Evolutionary conservation across 2,113 vertebrate species (phyloP).

Genomic region (Phaetusa simplex): DNA sequence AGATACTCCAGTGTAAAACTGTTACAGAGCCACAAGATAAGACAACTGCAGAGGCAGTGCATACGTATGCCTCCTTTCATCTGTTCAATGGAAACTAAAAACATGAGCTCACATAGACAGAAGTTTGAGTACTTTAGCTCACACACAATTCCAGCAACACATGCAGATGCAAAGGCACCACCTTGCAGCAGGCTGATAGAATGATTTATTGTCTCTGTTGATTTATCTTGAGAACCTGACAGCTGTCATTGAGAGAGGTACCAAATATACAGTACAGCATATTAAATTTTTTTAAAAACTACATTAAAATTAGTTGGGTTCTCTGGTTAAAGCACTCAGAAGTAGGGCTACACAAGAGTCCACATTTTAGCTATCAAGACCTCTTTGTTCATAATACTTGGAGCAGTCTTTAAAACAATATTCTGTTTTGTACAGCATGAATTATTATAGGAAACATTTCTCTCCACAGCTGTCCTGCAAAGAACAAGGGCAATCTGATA

Average conservation of each 20-base stretch:
- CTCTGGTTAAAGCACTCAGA: background rate
- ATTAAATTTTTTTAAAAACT: background rate
- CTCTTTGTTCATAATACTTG: background rate
- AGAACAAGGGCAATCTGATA: background rate
- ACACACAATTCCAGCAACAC: background rate
- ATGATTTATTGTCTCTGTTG: background rate
- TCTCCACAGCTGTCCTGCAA: background rate
- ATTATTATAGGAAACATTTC: background rate
- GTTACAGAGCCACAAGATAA: background rate
- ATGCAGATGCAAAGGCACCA: background rate
- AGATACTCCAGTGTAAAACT: background rate
- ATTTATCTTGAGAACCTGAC: background rate
- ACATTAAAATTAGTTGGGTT: background rate
- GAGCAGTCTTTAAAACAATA: background rate
- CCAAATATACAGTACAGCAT: background rate
- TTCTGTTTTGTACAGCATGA: background rate
- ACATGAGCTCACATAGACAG: background rate
- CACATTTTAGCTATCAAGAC: background rate
- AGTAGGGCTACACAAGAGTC: background rate
- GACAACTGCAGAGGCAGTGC: background rate
- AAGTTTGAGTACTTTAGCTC: background rate
- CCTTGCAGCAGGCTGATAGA: background rate
- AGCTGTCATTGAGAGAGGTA: background rate
- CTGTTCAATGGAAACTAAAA: background rate
- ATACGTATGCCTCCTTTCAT: fast-evolving